These are phyloP conservation scores for Dipodomys spectabilis DNA, from an alignment of 2,113 vertebrate species.

Conservation along the genomic window DNA sequence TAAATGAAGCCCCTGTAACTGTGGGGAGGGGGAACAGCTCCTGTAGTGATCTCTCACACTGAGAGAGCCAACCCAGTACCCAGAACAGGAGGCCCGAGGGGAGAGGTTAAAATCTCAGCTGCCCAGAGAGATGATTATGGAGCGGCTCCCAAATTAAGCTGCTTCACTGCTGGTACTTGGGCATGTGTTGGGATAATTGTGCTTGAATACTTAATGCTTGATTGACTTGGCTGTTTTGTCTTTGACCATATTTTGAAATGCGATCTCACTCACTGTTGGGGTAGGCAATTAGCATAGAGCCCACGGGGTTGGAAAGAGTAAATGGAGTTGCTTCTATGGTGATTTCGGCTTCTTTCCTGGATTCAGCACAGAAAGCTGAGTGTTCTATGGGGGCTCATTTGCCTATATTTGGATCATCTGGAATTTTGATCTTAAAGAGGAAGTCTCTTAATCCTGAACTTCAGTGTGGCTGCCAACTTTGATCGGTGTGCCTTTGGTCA, in stretches of 20 bases:
- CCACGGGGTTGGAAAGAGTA: constrained; percentile 76
- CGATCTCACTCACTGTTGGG: constrained; percentile 80
- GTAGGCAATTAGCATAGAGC: constrained; percentile 79
- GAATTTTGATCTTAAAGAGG: constrained; percentile 81
- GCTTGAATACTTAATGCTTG: constrained; percentile 81
- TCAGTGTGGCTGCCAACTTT: constrained; percentile 56
- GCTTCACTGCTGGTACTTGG: constrained; percentile 79
- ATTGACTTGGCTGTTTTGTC: constrained; percentile 83
- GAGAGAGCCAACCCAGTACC: neutral
- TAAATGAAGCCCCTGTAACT: constrained; percentile 49
- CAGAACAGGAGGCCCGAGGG: constrained; percentile 60
- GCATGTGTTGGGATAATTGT: constrained; percentile 82
- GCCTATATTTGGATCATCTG: constrained; percentile 81
- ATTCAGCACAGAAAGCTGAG: constrained; percentile 72
- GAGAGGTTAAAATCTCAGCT: constrained; percentile 81
- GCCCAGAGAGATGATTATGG: constrained; percentile 75
- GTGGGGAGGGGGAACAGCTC: neutral
- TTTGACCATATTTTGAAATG: constrained; percentile 82
- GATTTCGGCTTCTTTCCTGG: constrained; percentile 76
- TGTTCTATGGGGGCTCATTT: constrained; percentile 75
- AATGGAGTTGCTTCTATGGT: constrained; percentile 68
- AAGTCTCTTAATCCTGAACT: constrained; percentile 69
- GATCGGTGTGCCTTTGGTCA: constrained; percentile 20
- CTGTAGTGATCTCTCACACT: neutral
- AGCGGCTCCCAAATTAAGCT: constrained; percentile 75